Conservation (phyloP, 2,888 invertebrate genomes). For the Zygaena filipendulae region DNA sequence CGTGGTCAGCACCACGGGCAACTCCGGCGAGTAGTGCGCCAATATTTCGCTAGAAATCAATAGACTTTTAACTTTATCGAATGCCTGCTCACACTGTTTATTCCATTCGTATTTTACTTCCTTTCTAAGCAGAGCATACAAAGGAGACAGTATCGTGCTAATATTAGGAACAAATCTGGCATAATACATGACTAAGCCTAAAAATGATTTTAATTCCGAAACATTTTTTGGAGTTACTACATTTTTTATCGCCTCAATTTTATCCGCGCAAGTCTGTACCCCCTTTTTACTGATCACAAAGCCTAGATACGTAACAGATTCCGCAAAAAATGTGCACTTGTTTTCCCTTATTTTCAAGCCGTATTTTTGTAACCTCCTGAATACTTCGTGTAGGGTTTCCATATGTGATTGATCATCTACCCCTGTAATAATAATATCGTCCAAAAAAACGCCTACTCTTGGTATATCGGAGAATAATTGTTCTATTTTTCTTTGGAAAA, state of each 20-base stretch:
- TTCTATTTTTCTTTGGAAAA: slow-evolving; percentile 16
- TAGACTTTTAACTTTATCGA: slow-evolving; percentile 6
- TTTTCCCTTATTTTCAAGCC: slow-evolving; percentile 5
- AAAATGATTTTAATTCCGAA: slow-evolving; percentile 14
- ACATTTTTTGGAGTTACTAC: slow-evolving; percentile 10
- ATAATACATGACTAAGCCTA: slow-evolving; percentile 17
- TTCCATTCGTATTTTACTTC: slow-evolving; percentile 8
- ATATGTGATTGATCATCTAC: slow-evolving; percentile 1
- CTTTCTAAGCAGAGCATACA: slow-evolving; percentile 8
- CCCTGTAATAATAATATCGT: slow-evolving; percentile 17
- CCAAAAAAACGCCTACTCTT: slow-evolving; percentile 13
- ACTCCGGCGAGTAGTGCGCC: slow-evolving; percentile 9
- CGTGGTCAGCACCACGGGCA: slow-evolving; percentile 11
- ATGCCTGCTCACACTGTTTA: slow-evolving; percentile 3
- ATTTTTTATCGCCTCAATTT: slow-evolving; percentile 12
- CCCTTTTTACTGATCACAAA: slow-evolving; percentile 15
- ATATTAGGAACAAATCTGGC: slow-evolving; percentile 13
- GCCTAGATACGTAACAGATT: slow-evolving; percentile 13
- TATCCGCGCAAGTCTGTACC: no score
- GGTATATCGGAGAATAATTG: slow-evolving; percentile 16
- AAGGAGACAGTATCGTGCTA: slow-evolving; percentile 7
- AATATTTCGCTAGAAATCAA: slow-evolving; percentile 8
- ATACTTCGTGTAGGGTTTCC: slow-evolving; percentile 2
- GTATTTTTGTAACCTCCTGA: not conserved
- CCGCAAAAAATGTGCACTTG: slow-evolving; percentile 5